Evolutionary conservation across 2,797 vertebrate species (phyloP).

Genomic region (Hydrocynus forskahlii): DNA sequence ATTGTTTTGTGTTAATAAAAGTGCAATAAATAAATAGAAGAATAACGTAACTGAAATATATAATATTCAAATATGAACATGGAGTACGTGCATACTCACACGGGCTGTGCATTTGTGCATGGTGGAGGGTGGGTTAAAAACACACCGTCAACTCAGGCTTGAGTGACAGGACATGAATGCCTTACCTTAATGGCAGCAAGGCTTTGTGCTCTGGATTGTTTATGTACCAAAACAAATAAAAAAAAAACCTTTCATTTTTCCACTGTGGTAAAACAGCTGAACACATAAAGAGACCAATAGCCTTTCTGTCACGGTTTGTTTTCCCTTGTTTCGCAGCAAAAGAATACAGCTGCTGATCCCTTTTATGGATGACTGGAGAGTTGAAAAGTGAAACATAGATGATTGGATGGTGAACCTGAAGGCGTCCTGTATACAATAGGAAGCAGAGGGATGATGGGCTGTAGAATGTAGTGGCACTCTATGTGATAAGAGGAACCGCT

Average conservation of each 20-base stretch:
- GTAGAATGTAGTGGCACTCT: not conserved
- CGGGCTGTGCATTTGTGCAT: not conserved
- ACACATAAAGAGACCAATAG: constrained; percentile 29
- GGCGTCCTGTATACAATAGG: not conserved
- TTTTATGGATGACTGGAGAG: constrained; percentile 13
- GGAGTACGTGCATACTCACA: not conserved
- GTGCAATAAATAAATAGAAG: constrained; percentile 19
- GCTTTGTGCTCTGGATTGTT: constrained; percentile 26
- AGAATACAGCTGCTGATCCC: constrained; percentile 36
- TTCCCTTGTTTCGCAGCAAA: constrained; percentile 35
- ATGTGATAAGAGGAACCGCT: not conserved
- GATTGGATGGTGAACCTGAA: not conserved
- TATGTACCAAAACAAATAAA: constrained; percentile 19
- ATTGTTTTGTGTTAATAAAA: constrained; percentile 21
- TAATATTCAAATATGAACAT: constrained; percentile 10
- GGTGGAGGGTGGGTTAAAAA: not conserved
- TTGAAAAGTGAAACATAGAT: not conserved
- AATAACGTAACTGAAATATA: constrained; percentile 17
- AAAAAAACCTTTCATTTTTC: not conserved
- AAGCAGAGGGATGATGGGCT: not conserved
- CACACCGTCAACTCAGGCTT: constrained; percentile 33
- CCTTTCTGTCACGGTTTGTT: constrained; percentile 34
- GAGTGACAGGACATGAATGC: not conserved
- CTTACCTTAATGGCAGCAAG: constrained; percentile 5
- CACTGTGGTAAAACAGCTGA: constrained; percentile 33